Percentiles rank a stretch among this genome's conserved stretches.
phyloP scores from a whole-genome alignment of 1,140 invertebrate genomes.

The Cydia splendana region DNA sequence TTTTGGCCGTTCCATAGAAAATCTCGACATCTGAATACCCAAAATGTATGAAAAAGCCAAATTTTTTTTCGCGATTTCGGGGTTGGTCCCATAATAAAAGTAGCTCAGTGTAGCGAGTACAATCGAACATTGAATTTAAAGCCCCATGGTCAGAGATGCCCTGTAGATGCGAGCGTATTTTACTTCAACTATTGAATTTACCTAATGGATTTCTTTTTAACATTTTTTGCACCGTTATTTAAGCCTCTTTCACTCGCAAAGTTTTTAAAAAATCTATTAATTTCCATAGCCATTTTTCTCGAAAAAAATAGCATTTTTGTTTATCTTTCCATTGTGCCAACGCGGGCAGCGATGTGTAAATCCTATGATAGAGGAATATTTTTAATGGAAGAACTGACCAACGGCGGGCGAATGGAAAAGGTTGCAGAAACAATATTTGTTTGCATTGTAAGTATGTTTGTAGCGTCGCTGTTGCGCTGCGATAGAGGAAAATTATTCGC shows the following conservation, averaged over 20 bases:
- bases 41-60: too few species aligned
- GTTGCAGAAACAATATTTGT: slow-evolving; percentile 21
- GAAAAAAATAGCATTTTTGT: slow-evolving; percentile 63
- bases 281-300: slow-evolving; percentile 37
- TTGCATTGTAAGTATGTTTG: slow-evolving; percentile 8
- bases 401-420: slow-evolving; percentile 11
- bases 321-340: slow-evolving; percentile 67
- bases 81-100: too few species aligned
- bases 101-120: too few species aligned
- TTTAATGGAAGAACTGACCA: slow-evolving; percentile 54
- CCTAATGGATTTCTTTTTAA: too few species aligned
- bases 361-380: slow-evolving; percentile 68
- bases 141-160: too few species aligned
- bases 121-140: too few species aligned
- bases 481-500: background rate
- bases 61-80: too few species aligned
- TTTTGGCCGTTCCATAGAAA: too few species aligned
- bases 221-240: too few species aligned
- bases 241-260: background rate
- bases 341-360: slow-evolving; percentile 64
- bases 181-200: too few species aligned
- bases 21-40: too few species aligned
- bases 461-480: background rate
- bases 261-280: slow-evolving; percentile 8
- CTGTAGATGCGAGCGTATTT: too few species aligned